Evolutionary conservation across 1,140 invertebrate species (phyloP).

Genomic region (Eupeodes corollae): DNA sequence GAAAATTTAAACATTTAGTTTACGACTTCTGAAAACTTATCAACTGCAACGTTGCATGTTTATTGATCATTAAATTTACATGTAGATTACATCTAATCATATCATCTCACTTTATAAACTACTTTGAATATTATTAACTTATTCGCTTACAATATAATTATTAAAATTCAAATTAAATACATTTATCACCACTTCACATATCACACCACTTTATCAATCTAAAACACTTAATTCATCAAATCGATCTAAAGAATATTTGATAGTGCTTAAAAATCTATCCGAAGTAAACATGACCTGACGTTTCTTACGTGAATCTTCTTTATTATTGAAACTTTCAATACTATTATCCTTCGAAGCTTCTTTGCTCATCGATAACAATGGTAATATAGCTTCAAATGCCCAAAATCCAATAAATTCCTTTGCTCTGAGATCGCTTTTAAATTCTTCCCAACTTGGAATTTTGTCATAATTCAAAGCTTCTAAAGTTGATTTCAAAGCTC

Average conservation of each 20-base stretch:
- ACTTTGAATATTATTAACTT: too few species aligned
- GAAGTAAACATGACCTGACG: constrained; percentile 19
- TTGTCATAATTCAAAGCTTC: constrained; percentile 29
- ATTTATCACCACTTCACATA: too few species aligned
- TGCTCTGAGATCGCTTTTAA: constrained; percentile 27
- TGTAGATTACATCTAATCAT: too few species aligned
- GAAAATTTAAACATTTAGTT: too few species aligned
- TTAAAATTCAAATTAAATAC: too few species aligned
- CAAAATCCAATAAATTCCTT: constrained; percentile 30
- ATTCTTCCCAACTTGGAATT: constrained; percentile 35
- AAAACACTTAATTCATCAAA: constrained; percentile 24
- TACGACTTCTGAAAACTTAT: too few species aligned
- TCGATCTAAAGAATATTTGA: constrained; percentile 22
- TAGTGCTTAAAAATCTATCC: constrained; percentile 15
- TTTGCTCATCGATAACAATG: constrained; percentile 25
- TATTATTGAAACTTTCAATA: constrained; percentile 23
- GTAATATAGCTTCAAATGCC: constrained; percentile 22
- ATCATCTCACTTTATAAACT: too few species aligned
- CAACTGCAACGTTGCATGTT: too few species aligned
- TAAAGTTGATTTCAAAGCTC: constrained; percentile 29
- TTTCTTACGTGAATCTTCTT: constrained; percentile 16
- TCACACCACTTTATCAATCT: too few species aligned
- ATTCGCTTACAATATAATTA: too few species aligned
- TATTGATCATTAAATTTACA: too few species aligned
- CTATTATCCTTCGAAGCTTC: constrained; percentile 20